Conservation (phyloP, 2,113 vertebrate genomes). For the Balaenoptera acutorostrata region DNA sequence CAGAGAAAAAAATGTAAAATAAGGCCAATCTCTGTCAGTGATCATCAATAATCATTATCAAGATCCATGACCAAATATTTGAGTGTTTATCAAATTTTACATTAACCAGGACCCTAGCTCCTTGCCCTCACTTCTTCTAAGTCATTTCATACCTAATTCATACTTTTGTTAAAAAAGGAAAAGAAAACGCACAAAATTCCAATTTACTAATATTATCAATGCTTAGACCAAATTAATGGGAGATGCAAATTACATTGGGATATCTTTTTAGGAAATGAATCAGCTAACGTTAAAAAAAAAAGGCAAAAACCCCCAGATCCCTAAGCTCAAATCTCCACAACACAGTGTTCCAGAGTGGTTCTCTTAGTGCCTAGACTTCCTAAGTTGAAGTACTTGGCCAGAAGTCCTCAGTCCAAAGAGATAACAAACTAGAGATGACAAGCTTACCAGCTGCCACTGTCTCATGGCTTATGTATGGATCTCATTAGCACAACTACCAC, state of each 20-base stretch:
- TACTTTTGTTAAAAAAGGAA: background rate
- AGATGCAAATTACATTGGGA: background rate
- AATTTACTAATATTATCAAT: background rate
- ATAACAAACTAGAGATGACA: background rate
- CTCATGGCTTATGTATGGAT: background rate
- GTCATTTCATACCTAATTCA: background rate
- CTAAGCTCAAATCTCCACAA: background rate
- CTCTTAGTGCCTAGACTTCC: background rate
- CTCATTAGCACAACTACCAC: background rate
- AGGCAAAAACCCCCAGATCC: background rate
- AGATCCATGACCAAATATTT: background rate
- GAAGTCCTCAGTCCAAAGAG: background rate
- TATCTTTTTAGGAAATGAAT: conserved; percentile 2
- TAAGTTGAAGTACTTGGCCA: background rate
- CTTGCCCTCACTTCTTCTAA: background rate
- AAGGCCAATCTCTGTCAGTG: background rate
- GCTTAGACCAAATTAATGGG: background rate
- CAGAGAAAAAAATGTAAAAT: background rate
- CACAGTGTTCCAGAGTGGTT: background rate
- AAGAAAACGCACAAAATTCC: background rate
- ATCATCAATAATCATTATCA: background rate
- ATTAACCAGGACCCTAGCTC: background rate
- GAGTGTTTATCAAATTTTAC: background rate
- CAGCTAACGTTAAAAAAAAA: background rate
- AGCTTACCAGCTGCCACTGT: background rate